Evolutionary conservation across 2,797 vertebrate species (phyloP).

Genomic region (Sphenopsis melanotis): DNA sequence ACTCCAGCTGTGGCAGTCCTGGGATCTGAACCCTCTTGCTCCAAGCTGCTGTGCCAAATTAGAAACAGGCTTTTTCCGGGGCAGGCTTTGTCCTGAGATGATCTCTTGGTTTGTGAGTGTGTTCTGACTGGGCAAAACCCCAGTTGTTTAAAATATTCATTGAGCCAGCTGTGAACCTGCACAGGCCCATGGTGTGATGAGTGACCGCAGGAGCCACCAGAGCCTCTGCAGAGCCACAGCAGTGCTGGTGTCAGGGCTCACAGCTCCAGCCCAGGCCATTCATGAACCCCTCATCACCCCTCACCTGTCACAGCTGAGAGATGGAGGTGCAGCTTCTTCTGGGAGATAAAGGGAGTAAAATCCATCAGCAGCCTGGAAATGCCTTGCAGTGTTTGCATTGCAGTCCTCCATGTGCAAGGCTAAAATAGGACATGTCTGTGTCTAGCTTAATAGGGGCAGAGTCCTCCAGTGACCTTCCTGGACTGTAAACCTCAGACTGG

Average conservation of each 20-base stretch:
- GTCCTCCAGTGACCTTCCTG: background rate
- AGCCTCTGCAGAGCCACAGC: background rate
- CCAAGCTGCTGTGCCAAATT: background rate
- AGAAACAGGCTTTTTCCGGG: conserved; percentile 34
- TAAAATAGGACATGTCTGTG: background rate
- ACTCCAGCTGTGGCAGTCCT: background rate
- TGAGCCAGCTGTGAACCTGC: background rate
- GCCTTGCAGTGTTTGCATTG: background rate
- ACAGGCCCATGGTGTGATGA: background rate
- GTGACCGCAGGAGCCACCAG: background rate
- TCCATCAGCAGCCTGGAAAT: background rate
- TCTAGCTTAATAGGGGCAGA: background rate
- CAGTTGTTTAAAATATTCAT: background rate
- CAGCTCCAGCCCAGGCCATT: background rate
- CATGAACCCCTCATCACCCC: background rate
- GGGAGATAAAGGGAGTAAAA: background rate
- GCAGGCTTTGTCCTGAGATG: conserved; percentile 21
- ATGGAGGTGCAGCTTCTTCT: background rate
- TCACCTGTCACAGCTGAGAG: background rate
- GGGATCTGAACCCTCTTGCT: background rate
- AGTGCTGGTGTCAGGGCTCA: background rate
- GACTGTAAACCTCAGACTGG: background rate
- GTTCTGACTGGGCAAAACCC: conserved; percentile 20
- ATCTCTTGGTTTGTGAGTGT: background rate
- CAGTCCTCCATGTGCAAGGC: background rate